Evolutionary conservation across 53 echinoderm and acorn worm species (phyloP).

Genomic region (Antedon mediterranea): DNA sequence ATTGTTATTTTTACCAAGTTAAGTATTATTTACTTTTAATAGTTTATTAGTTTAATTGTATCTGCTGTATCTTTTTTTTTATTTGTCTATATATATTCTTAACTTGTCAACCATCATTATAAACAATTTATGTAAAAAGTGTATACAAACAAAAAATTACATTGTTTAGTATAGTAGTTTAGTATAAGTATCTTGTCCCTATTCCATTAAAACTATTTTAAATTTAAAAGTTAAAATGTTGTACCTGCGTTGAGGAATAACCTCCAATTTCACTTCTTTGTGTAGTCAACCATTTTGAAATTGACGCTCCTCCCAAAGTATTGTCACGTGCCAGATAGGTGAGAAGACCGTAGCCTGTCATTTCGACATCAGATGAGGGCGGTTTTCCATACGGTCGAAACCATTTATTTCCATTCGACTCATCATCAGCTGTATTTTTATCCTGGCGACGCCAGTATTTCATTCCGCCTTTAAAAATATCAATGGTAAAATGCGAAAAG

Average conservation of each 20-base stretch:
- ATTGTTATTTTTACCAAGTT: too few relatives aligned
- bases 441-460: slow-evolving; percentile 23
- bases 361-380: slow-evolving; percentile 43
- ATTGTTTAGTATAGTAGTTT: too few relatives aligned
- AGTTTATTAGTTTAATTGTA: too few relatives aligned
- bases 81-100: too few relatives aligned
- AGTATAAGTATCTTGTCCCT: too few relatives aligned
- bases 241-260: slow-evolving; percentile 63
- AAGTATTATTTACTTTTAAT: too few relatives aligned
- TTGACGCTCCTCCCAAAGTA: slow-evolving; percentile 10
- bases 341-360: slow-evolving; percentile 50
- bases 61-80: too few relatives aligned
- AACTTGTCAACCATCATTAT: too few relatives aligned
- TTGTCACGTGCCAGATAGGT: slow-evolving; percentile 30
- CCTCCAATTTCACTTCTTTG: slow-evolving; percentile 52
- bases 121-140: too few relatives aligned
- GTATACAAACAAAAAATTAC: too few relatives aligned
- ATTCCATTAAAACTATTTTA: background rate
- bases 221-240: background rate
- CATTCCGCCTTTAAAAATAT: slow-evolving; percentile 17
- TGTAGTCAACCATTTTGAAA: slow-evolving; percentile 46
- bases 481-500: too few relatives aligned
- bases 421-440: background rate
- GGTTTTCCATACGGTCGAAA: slow-evolving; percentile 20
- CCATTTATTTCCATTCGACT: slow-evolving; percentile 5